These are phyloP conservation scores for Sinocyclocheilus grahami DNA, from an alignment of 2,113 vertebrate genomes.

Conservation along the genomic window DNA sequence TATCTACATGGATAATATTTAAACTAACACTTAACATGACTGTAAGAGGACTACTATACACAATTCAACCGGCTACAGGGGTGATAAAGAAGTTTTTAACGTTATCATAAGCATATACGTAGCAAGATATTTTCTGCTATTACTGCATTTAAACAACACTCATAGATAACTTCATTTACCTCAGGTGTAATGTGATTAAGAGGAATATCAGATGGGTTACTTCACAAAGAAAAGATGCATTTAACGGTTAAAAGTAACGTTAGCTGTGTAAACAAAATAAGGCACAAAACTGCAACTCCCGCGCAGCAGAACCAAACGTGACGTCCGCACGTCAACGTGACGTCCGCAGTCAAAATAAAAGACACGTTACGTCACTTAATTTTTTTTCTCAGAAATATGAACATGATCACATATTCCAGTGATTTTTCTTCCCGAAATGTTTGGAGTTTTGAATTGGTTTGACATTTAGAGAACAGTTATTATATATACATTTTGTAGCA, in stretches of 20 bases:
- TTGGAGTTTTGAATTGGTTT: neutral
- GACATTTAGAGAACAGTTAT: neutral
- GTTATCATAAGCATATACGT: neutral
- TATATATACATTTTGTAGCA: neutral
- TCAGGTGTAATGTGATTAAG: neutral
- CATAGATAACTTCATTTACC: neutral
- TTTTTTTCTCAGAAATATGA: neutral
- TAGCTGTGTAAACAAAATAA: conserved; percentile 7
- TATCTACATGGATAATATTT: neutral
- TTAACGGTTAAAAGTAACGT: neutral
- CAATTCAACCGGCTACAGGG: neutral
- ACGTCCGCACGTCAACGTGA: neutral
- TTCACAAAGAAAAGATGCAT: neutral
- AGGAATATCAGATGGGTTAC: neutral
- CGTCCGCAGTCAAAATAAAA: conserved; percentile 19
- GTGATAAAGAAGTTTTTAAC: neutral
- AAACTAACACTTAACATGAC: neutral
- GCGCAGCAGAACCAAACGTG: neutral
- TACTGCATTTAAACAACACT: neutral
- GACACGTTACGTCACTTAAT: neutral
- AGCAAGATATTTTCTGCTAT: neutral
- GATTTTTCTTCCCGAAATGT: neutral
- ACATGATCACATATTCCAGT: neutral
- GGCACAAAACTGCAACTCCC: conserved; percentile 18
- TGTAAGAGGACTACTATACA: neutral